Evolutionary conservation across 1,140 invertebrate species (phyloP).

Genomic region (Drosophila watanabei): DNA sequence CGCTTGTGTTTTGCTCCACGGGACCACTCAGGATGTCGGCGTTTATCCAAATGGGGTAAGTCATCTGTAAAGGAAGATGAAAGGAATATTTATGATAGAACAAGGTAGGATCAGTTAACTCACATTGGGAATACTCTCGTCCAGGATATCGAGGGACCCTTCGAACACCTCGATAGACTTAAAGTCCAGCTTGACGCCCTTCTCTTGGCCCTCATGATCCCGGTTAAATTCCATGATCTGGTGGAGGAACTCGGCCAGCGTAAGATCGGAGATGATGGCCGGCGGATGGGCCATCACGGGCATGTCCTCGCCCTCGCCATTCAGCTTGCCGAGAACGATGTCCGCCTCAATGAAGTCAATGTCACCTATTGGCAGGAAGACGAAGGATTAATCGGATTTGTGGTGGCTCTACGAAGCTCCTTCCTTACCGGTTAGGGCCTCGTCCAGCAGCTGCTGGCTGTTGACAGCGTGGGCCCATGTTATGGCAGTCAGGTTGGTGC

Average conservation of each 20-base stretch:
- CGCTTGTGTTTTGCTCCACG: conserved; percentile 87
- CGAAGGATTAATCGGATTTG: background rate
- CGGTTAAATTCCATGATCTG: conserved; percentile 87
- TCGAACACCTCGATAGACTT: conserved; percentile 93
- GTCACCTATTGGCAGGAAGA: conserved; percentile 34
- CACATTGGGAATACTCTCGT: conserved; percentile 78
- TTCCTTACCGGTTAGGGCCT: conserved; percentile 87
- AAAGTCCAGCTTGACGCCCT: conserved; percentile 96
- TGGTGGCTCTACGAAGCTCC: conserved; percentile 46
- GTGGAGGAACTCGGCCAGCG: conserved; percentile 90
- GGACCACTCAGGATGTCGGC: conserved; percentile 95
- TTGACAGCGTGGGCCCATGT: conserved; percentile 95
- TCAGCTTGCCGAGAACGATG: conserved; percentile 89
- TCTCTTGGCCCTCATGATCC: conserved; percentile 76
- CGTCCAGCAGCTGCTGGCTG: conserved; percentile 87
- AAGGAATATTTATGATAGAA: background rate
- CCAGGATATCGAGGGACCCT: conserved; percentile 88
- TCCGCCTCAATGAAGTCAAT: conserved; percentile 96
- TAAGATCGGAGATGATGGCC: conserved; percentile 90
- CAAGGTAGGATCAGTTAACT: background rate
- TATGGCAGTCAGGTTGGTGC: conserved; percentile 90
- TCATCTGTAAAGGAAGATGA: conserved; percentile 86
- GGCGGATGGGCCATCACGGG: conserved; percentile 96
- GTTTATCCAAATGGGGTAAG: conserved; percentile 94
- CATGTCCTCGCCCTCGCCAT: conserved; percentile 86